Conservation (phyloP, 1,140 invertebrate genomes). For the Dreissena polymorpha region DNA sequence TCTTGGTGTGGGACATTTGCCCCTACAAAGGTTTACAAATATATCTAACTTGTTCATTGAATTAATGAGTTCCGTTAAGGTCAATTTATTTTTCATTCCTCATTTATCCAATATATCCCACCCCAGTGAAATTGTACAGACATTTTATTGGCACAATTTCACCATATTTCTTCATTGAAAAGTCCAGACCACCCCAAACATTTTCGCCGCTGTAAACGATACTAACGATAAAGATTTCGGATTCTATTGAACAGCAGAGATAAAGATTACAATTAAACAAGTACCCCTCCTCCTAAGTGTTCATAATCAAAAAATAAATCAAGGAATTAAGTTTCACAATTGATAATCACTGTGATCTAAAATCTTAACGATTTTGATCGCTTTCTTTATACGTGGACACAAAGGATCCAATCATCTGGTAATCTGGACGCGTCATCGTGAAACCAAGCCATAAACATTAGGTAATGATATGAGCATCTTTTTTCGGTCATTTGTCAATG, state of each 20-base stretch:
- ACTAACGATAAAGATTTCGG: conserved; percentile 33
- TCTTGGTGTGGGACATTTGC: too few species aligned
- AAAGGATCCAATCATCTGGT: conserved; percentile 25
- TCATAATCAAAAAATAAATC: conserved; percentile 43
- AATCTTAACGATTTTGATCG: conserved; percentile 23
- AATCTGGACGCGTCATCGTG: conserved; percentile 30
- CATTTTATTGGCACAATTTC: conserved; percentile 52
- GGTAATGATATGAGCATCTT: conserved; percentile 45
- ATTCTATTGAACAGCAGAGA: conserved; percentile 1
- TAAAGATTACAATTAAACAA: conserved; percentile 49
- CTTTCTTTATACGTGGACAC: conserved; percentile 1
- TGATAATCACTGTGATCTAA: conserved; percentile 41
- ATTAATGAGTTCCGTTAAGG: neutral
- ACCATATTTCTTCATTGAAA: conserved; percentile 34
- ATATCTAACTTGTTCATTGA: too few species aligned
- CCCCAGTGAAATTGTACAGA: conserved; percentile 31
- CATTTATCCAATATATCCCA: conserved; percentile 14
- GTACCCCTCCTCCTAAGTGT: conserved; percentile 31
- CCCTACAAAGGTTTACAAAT: too few species aligned
- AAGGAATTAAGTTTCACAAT: conserved; percentile 22
- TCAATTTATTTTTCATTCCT: conserved; percentile 13
- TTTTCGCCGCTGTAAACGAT: conserved; percentile 36
- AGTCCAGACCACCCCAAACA: conserved; percentile 42
- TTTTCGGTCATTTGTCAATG: conserved; percentile 52
- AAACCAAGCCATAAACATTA: conserved; percentile 39